phyloP scores from a whole-genome alignment of 2,113 vertebrate genomes.

The Myotis yumanensis region DNA sequence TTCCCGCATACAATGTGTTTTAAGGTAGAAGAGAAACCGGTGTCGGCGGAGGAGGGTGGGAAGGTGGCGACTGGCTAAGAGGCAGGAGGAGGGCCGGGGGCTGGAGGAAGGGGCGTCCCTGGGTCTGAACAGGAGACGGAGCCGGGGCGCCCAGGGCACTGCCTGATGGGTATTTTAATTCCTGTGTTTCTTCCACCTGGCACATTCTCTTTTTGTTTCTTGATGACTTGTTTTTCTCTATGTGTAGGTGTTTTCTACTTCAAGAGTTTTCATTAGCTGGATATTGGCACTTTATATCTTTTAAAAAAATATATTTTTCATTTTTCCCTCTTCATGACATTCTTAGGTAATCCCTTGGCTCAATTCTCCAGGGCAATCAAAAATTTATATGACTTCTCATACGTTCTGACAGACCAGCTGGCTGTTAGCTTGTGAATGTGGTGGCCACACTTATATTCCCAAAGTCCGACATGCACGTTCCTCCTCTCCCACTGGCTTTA shows the following conservation, averaged over 20 bases:
- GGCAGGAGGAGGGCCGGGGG: too few species aligned
- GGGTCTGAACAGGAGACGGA: too few species aligned
- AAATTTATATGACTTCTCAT: neutral
- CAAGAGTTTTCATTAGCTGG: slow-evolving; percentile 4
- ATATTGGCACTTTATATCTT: neutral
- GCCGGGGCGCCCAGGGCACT: too few species aligned
- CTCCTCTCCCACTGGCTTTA: neutral
- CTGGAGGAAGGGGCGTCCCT: too few species aligned
- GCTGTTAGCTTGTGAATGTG: neutral
- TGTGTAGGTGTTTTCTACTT: slow-evolving; percentile 3
- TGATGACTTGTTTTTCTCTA: neutral
- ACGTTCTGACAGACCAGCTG: neutral
- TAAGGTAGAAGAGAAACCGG: too few species aligned
- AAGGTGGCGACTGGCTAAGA: too few species aligned
- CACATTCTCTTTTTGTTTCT: neutral
- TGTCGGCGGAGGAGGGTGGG: too few species aligned
- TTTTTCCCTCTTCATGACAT: neutral
- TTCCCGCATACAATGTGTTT: too few species aligned
- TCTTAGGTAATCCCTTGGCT: slow-evolving; percentile 13
- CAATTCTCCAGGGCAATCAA: neutral
- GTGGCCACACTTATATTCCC: neutral
- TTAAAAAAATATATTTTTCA: neutral
- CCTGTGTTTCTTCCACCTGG: neutral
- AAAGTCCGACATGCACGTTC: neutral
- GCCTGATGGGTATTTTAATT: neutral